These are phyloP conservation scores for Sakesphorus luctuosus DNA, from an alignment of 2,113 vertebrate genomes.

Conservation along the genomic window DNA sequence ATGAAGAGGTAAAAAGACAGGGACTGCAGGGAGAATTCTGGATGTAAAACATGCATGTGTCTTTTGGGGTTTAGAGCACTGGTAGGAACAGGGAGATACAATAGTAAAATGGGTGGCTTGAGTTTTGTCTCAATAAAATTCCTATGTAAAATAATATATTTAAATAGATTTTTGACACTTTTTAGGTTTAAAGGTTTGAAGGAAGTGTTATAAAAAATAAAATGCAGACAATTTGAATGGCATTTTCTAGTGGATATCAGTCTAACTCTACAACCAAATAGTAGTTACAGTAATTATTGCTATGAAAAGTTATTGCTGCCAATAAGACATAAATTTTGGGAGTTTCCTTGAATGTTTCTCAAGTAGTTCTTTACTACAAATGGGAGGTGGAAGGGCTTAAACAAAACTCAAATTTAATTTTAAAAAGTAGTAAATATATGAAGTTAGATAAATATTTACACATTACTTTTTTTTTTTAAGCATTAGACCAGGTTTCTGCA, in stretches of 20 bases:
- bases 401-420: slow-evolving; percentile 4
- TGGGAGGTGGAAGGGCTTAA: neutral
- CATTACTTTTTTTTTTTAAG: neutral
- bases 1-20: neutral
- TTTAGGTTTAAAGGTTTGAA: neutral
- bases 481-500: slow-evolving; percentile 30
- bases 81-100: neutral
- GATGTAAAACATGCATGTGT: fast-evolving
- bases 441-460: neutral
- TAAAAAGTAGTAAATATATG: neutral
- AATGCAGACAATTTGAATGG: neutral
- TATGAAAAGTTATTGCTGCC: neutral
- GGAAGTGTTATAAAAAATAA: neutral
- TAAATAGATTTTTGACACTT: neutral
- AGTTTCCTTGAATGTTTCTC: neutral
- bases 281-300: neutral
- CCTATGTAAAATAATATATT: neutral
- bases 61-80: neutral
- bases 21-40: neutral
- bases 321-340: neutral
- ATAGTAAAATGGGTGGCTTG: neutral
- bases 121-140: neutral
- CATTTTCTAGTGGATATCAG: neutral
- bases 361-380: neutral
- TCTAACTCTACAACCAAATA: neutral